Evolutionary conservation across 1,140 invertebrate genomes (phyloP), one percentile per base, ranked within the genome.

Genomic region (Eueides isabella): DNA sequence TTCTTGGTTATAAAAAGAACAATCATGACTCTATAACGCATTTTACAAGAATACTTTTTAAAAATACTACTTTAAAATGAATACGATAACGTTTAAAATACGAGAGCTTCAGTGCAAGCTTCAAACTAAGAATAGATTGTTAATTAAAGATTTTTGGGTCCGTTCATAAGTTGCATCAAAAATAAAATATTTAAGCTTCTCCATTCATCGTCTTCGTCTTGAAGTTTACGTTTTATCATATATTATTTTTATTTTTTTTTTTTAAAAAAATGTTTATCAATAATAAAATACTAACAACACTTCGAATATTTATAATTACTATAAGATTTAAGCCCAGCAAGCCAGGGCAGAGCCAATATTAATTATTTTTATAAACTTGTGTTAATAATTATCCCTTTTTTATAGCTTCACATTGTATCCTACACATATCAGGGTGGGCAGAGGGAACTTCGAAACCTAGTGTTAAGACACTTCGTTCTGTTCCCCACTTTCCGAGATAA

Each of bases 1-100:
- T 77, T 33, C 33, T 61, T 23, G 61, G 67, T 71, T 78, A 74
- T 70, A 82, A 83, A 81, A 83, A 78, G 67, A 65, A 71, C 75
- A 76, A 75, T 67, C 67, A 65, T 64, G 64, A 48, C 38, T 66
- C 23, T 41, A 63, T 33, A 67, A 35, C 19, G 28, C 55, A 41
- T 19, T 68, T 72, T 66, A 35, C 33, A 65, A 26, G 28, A 5
- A 44, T 2, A 6, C 6, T 4, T 65, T 71, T 71, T 33, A 23
- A 65, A 71, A n/a, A 55, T 55, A 55, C 48, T 55, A n/a, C 48
- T 67, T 41, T 48, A 68, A 48, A 48, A 30, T 31, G 41, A 68
- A 68, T n/a, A 30, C 44, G 11, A 68, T 31, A 63, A 63, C 61
- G 61, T 63, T 63, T 63, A 63, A 63, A 63, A 63, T 63, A 63